Evolutionary conservation across 1,140 invertebrate species (phyloP), one percentile per base, ranked within the genome.

Genomic region (Listronotus oregonensis): DNA sequence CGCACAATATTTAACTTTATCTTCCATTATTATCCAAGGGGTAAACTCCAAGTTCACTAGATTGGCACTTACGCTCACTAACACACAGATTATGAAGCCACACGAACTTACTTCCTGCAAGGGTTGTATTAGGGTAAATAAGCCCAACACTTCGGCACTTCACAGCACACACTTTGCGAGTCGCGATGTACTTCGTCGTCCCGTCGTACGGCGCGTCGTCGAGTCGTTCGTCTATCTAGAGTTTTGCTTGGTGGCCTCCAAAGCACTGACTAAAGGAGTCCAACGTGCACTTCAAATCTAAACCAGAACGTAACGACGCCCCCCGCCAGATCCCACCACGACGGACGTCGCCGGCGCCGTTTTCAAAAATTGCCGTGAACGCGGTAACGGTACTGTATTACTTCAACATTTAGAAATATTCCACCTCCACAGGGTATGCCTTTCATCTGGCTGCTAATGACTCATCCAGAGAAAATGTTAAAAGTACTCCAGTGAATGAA

Each of bases 171-270:
- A 70, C 55, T 72, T 70, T 61, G 58, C 64, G 67, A 44, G 58
- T 68, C 67, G 72, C 73, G 74, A 54, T 70, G 69, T 74, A 72
- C 66, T 68, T 73, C 67, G 68, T 71, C 71, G 73, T 77, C 70
- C 71, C 75, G 70, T 73, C 72, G 73, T 68, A 70, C 64, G 68
- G 70, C 73, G 76, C 75, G 76, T 75, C 76, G 76, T 77, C 74
- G 72, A 72, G 70, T 79, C 74, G 76, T 77, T 79, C 77, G 77
- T 77, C 69, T 75, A 71, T 75, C 69, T 72, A 74, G 75, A 74
- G 73, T 71, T 70, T 79, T 74, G 71, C 75, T 76, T 75, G 61
- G 75, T 77, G 68, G 76, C 75, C 75, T 77, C 75, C 75, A 75
- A 78, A 77, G 76, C 76, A 76, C 73, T 78, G 73, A 79, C 77